A percentile compares a stretch with the other conserved stretches of the same genome.
phyloP scores from a whole-genome alignment of 1,140 invertebrate genomes.

The Marisa cornuarietis region DNA sequence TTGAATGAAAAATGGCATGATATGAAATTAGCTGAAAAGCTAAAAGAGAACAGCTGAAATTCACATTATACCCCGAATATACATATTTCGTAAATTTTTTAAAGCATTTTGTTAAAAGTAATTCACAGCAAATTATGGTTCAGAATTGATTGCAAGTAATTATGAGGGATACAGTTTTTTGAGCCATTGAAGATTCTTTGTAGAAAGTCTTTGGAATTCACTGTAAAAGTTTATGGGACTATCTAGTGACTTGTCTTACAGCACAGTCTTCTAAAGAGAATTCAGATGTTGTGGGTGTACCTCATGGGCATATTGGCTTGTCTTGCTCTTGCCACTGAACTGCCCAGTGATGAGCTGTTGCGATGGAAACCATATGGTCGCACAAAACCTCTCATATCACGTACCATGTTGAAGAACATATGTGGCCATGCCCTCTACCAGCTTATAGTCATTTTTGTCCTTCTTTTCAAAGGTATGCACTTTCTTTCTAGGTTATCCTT shows the following conservation, averaged over 20 bases:
- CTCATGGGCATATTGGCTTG: constrained; percentile 99
- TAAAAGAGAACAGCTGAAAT: too few species aligned
- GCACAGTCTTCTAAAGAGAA: constrained; percentile 81
- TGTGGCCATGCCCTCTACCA: constrained; percentile 97
- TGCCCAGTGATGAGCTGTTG: constrained; percentile 93
- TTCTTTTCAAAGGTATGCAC: constrained; percentile 82
- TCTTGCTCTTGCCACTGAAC: constrained; percentile 97
- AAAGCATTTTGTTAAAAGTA: too few species aligned
- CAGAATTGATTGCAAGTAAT: too few species aligned
- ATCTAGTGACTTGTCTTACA: constrained; percentile 46
- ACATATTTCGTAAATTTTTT: too few species aligned
- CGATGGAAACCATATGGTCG: constrained; percentile 97
- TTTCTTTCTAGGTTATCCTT: background rate
- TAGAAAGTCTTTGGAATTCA: background rate
- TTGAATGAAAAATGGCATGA: too few species aligned
- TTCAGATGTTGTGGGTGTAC: constrained; percentile 99
- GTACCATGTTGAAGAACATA: constrained; percentile 99
- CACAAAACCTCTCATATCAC: constrained; percentile 97
- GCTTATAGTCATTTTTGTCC: constrained; percentile 91
- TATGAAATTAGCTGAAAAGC: too few species aligned
- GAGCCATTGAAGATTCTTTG: background rate
- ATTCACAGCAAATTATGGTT: too few species aligned
- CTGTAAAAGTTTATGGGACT: background rate
- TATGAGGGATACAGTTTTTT: too few species aligned
- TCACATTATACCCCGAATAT: too few species aligned